Base-by-base conservation (phyloP, 1,140 invertebrate species). In the Drosophila serrata region DNA sequence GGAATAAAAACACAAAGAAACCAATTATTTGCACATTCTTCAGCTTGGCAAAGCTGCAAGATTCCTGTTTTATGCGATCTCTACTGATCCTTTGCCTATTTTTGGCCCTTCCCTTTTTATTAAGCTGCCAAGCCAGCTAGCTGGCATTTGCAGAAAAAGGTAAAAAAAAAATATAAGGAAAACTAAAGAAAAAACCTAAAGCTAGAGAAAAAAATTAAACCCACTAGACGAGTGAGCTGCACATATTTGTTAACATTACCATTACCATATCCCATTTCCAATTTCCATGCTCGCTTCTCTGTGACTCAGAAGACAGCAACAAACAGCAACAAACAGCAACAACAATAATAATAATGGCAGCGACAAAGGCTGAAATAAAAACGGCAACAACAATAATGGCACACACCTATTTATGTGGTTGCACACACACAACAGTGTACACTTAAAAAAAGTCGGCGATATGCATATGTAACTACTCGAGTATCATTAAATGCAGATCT, bases 401-500 rank as follows among this genome's bases (percentile, higher is more conserved):
- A 57, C 43, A 64, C 78, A 56, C 42, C 69, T 39, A 59, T 60
- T 79, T 62, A 75, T 74, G 59, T 61, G 73, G 60, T 63, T 29
- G 45, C 70, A 37, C 35, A 51, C 70, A 63, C 48, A 74, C 62
- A 31, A 48, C 15, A 51, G 17, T 11, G 29, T 33, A 51, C 48
- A 13, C 22, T 35, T 13, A 49, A 40, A 72, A 61, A 74, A 51
- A 75, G 68, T 73, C 40, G 11, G 24, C 62, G 74, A 63, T 70
- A 63, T 78, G 60, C 67, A 58, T 80, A 62, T 80, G 58, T 64
- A 67, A 79, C 74, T 65, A 69, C 42, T 49, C 69, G 62, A 82
- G 79, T 86, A 84, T 88, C 85, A 88, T 84, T 84, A 90, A 90
- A 81, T 84, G 84, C 84, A 88, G 84, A 87, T 87, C 84, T 87